Base-by-base conservation (phyloP, 2,113 vertebrate genomes). In the Ursus arctos region DNA sequence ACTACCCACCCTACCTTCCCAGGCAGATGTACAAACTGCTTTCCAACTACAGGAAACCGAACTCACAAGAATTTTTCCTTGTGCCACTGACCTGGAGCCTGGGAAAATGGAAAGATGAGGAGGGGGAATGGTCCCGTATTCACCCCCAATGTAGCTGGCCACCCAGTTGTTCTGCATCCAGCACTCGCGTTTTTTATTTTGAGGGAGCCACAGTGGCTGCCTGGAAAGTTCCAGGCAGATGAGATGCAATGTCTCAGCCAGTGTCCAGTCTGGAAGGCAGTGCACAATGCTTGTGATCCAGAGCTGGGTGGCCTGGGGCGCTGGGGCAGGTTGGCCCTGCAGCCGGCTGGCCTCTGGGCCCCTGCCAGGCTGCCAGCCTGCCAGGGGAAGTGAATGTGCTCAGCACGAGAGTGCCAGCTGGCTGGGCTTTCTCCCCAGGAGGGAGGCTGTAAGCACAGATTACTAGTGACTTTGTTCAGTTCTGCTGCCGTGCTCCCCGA, bases 401-500 rank as follows among this genome's bases (percentile, higher is more conserved):
- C 96, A 92, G 93, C 71, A 21, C 0, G 4, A 6, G 59, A 21
- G 67, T 67, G 97, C 96, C 96, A 98, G 92, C 87, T 67, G 19
- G 84, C 91, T 21, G 86, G 72, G 55, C 84, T 1, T 0, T 1
- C 92, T 91, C 95, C 95, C 96, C 77, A 47, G 95, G 94, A 96
- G 95, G 80, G 74, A 74, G 80, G 87, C 95, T 59, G 95, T 76
- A 82, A 96, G 92, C 95, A 94, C 0, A 96, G 96, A 97, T 97
- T 79, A 96, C 2, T 21, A 93, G 96, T 53, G 94, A 98, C 97
- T 98, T 94, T 98, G 97, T 96, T 98, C 98, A 98, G 94, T 33
- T 55, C 57, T 90, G n/a, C 65, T 4, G n/a, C 83, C 4, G 4
- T 0, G 77, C 93, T 96, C 93, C 97, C 96, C 0, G 0, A 97